Evolutionary conservation across 2,888 invertebrate genomes (phyloP).

Genomic region (Xiphydria camelus): DNA sequence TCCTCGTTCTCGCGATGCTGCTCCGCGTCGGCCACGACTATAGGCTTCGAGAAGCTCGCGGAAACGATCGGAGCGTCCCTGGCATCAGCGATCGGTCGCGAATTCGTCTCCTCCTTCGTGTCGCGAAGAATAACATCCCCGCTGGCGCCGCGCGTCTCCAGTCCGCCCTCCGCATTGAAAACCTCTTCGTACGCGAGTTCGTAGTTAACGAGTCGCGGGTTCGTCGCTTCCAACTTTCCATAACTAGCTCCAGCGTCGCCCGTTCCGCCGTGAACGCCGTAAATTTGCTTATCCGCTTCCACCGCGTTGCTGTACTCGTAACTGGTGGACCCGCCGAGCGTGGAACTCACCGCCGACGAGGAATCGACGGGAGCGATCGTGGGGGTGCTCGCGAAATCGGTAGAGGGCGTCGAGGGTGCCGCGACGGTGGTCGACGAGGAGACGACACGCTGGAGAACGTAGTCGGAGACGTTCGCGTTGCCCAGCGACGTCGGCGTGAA

Average conservation of each 20-base stretch:
- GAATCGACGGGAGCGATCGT: not conserved
- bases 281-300: not conserved
- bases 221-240: not conserved
- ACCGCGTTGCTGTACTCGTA: slow-evolving; percentile 3
- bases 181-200: not conserved
- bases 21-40: slow-evolving; percentile 44
- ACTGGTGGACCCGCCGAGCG: not conserved
- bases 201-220: slow-evolving; percentile 6
- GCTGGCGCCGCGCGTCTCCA: too few relatives aligned
- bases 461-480: not conserved
- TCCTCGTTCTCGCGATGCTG: slow-evolving; percentile 35
- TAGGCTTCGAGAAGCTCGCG: slow-evolving; percentile 40
- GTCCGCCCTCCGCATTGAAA: not conserved
- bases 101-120: slow-evolving; percentile 4
- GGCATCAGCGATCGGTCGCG: slow-evolving; percentile 10
- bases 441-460: not conserved
- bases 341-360: not conserved
- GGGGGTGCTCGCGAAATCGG: slow-evolving; percentile 7
- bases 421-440: slow-evolving; percentile 3
- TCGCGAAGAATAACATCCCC: too few relatives aligned
- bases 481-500: slow-evolving; percentile 7
- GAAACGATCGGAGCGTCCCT: slow-evolving; percentile 12
- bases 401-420: not conserved
- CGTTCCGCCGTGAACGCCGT: not conserved
- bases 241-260: not conserved